Evolutionary conservation across 2,888 invertebrate species (phyloP).

Genomic region (Drosophila pullipes): DNA sequence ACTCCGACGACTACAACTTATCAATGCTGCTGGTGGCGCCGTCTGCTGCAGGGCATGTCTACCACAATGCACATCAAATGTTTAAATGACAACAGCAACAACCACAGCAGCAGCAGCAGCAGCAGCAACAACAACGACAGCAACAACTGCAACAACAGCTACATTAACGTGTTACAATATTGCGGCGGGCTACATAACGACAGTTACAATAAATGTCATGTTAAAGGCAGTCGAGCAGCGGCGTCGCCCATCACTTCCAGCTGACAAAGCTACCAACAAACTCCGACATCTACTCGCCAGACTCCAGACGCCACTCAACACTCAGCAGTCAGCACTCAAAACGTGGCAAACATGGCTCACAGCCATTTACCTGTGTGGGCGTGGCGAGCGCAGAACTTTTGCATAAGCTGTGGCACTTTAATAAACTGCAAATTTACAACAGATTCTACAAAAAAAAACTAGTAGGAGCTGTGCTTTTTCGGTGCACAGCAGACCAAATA

Average conservation of each 20-base stretch:
- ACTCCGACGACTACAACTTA: constrained; percentile 56
- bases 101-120: constrained; percentile 20
- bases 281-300: constrained; percentile 19
- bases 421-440: constrained; percentile 37
- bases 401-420: constrained; percentile 57
- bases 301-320: constrained; percentile 47
- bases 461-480: neutral
- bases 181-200: constrained; percentile 39
- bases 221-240: constrained; percentile 70
- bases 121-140: constrained; percentile 32
- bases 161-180: constrained; percentile 58
- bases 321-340: constrained; percentile 27
- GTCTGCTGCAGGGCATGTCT: constrained; percentile 64
- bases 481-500: neutral
- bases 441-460: constrained; percentile 12
- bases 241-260: constrained; percentile 70
- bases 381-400: constrained; percentile 56
- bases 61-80: constrained; percentile 80
- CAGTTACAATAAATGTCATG: constrained; percentile 84
- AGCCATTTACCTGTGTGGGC: constrained; percentile 69
- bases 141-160: constrained; percentile 21
- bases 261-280: constrained; percentile 39
- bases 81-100: constrained; percentile 71
- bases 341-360: constrained; percentile 57
- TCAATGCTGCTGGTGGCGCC: constrained; percentile 52